Conservation (phyloP, 2,797 vertebrate species). For the Gambelia wislizenii region DNA sequence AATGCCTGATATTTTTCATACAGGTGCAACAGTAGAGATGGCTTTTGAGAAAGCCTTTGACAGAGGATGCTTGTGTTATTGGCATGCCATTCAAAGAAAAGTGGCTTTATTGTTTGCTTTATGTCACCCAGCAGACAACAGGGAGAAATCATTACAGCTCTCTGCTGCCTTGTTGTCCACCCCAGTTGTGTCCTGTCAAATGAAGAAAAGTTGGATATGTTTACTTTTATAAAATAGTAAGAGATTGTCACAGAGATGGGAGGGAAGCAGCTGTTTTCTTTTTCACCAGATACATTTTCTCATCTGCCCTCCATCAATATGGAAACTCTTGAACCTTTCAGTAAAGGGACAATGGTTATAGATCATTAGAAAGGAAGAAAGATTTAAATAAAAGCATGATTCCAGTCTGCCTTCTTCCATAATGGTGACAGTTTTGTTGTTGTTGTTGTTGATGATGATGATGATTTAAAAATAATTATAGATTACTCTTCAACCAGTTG, state of each 20-base stretch:
- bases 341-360: neutral
- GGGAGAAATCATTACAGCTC: constrained; percentile 18
- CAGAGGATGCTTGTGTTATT: constrained; percentile 54
- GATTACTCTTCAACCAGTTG: neutral
- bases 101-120: constrained; percentile 66
- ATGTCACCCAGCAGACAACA: constrained; percentile 57
- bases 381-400: neutral
- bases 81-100: constrained; percentile 62
- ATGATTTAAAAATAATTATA: neutral
- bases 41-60: constrained; percentile 48
- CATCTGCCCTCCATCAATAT: neutral
- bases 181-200: neutral
- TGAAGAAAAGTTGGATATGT: neutral
- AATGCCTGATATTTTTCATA: constrained; percentile 59
- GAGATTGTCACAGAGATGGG: neutral
- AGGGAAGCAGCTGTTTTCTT: neutral
- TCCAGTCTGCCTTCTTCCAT: neutral
- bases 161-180: constrained; percentile 42
- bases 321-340: neutral
- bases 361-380: neutral
- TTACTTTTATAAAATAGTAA: neutral
- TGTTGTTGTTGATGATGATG: neutral
- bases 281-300: neutral
- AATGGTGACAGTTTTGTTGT: neutral
- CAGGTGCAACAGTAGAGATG: constrained; percentile 56